Conservation (phyloP, 1,140 invertebrate species). For the Zaprionus gabonicus region DNA sequence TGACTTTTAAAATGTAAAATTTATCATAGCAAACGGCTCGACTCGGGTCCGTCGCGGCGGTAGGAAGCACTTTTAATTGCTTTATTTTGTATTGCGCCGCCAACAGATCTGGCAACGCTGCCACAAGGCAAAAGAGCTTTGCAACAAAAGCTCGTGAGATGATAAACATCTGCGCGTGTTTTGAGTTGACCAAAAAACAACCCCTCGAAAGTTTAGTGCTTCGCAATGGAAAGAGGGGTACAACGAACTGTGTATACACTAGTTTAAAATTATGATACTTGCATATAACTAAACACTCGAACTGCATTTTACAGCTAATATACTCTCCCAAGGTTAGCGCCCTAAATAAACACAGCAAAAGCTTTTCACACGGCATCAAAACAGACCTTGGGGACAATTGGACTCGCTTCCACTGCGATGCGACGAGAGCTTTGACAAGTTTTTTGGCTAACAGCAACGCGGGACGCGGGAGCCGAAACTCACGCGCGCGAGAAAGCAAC, state of each 20-base stretch:
- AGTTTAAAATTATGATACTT: not conserved
- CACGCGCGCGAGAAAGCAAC: not conserved
- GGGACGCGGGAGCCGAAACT: not conserved
- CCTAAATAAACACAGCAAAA: constrained; percentile 37
- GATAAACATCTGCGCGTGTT: constrained; percentile 58
- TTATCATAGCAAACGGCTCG: constrained; percentile 68
- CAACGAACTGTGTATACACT: constrained; percentile 14
- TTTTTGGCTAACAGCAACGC: constrained; percentile 6
- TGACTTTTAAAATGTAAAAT: constrained; percentile 83
- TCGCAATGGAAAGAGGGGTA: not conserved
- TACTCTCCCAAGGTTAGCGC: not conserved
- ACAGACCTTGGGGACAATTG: constrained; percentile 62
- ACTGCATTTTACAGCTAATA: not conserved
- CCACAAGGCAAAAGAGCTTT: constrained; percentile 40
- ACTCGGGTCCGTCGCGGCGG: not conserved
- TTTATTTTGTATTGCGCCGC: constrained; percentile 35
- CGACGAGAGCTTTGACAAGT: constrained; percentile 57
- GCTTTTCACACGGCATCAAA: constrained; percentile 48
- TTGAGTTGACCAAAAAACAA: constrained; percentile 52
- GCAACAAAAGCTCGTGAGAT: constrained; percentile 18
- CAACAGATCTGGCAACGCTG: constrained; percentile 61
- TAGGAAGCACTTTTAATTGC: constrained; percentile 60
- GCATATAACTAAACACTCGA: not conserved
- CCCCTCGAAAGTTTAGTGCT: constrained; percentile 30
- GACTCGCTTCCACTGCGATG: not conserved